A percentile compares a stretch with the other conserved stretches of the same genome.
Evolutionary conservation across 2,888 invertebrate genomes (phyloP).

Genomic region (Leucophora obtusa): DNA sequence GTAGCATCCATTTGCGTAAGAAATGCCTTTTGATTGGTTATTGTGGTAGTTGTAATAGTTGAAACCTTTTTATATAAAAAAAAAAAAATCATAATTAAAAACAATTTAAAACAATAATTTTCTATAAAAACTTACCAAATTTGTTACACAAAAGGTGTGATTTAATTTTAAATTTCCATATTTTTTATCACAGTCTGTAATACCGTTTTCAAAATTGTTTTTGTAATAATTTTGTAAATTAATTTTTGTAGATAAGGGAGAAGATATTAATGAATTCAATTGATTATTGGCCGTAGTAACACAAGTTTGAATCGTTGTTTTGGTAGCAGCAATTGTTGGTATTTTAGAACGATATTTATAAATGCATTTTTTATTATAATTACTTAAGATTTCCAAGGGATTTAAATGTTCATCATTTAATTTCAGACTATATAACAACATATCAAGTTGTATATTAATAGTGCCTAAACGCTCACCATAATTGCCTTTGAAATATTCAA

Average conservation of each 20-base stretch:
- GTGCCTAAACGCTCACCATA: constrained; percentile 35
- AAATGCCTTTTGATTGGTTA: constrained; percentile 17
- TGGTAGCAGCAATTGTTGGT: constrained; percentile 23
- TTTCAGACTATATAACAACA: constrained; percentile 30
- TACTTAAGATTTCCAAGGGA: constrained; percentile 38
- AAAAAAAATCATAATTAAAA: too few species aligned
- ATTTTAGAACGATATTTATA: constrained; percentile 50
- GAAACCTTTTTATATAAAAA: too few species aligned
- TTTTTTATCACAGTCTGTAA: constrained; percentile 41
- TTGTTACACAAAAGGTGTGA: constrained; percentile 58
- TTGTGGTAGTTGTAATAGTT: not conserved
- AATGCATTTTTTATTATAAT: constrained; percentile 55
- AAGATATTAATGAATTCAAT: not conserved
- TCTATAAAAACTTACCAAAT: constrained; percentile 60
- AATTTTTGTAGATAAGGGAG: not conserved
- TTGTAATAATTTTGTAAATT: constrained; percentile 54
- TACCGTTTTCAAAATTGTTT: constrained; percentile 18
- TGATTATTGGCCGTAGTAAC: constrained; percentile 33
- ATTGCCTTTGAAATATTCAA: constrained; percentile 23
- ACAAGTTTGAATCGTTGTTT: constrained; percentile 38
- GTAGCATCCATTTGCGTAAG: constrained; percentile 24
- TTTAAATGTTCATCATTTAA: constrained; percentile 43
- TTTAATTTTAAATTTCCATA: constrained; percentile 14
- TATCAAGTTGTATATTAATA: constrained; percentile 21
- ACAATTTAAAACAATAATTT: too few species aligned